Base-by-base conservation (phyloP, 1,140 invertebrate species). In the Brachionus paranguensis region DNA sequence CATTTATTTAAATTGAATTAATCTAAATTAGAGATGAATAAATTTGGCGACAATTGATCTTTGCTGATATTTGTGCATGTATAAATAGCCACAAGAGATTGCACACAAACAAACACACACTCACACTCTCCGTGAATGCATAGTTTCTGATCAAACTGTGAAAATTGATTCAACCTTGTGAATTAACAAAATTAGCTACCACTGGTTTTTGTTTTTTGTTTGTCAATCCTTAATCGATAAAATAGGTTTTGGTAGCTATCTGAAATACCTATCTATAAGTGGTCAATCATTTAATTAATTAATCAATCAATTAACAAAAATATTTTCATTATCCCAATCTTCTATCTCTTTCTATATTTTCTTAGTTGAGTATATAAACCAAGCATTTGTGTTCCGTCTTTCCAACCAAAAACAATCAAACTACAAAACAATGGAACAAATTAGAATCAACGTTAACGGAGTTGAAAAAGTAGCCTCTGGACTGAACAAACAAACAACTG, bases 371-470 rank as follows among this genome's bases (percentile, higher is more conserved):
- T 60, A 60, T 60, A 8, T 60, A 60, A 47, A n/a, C 45, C 45
- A 47, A 47, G 11, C 33, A 37, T 37, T 37, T 37, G 33, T 37
- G 6, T 6, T 1, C 11, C 11, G 10, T n/a, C n/a, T 24, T 11
- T 11, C 6, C 12, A 53, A 12, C 2, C 5, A 53, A 17, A 55
- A 33, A 68, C 11, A 68, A 11, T 41, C 8, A 45, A 24, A 37
- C 27, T 3, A 68, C 27, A 70, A 14, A 70, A 70, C 5, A 47
- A 68, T 79, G 50, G 47, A 79, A 0, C 76, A 64, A 79, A 41
- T 79, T 8, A 64, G 14, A 81, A 81, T 81, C 43, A 64, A 47
- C 45, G 78, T 81, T 4, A 81, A 81, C 12, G 78, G 78, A 41
- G 3, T 60, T 68, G 53, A 81, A 20, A 81, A 81, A 68, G 3